phyloP scores from a whole-genome alignment of 2,888 invertebrate species.

The Cartodere bifasciata region DNA sequence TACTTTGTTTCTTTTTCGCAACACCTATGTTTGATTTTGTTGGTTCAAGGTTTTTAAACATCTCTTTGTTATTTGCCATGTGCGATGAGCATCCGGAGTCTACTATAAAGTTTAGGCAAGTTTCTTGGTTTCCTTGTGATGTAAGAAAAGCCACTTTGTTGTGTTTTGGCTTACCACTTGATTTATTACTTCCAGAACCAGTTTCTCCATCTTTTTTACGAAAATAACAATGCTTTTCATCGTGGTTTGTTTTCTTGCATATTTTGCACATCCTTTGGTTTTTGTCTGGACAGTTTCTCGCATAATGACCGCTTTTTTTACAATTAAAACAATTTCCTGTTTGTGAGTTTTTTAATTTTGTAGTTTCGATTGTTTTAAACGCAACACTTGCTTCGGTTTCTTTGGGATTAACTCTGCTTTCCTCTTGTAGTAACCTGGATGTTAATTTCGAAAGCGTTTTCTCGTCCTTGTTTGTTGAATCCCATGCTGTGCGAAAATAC shows the following conservation, averaged over 20 bases:
- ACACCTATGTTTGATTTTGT: neutral
- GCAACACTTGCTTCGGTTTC: constrained; percentile 6
- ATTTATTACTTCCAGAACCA: no score
- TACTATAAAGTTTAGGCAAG: neutral
- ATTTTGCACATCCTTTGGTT: constrained; percentile 1
- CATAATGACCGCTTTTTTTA: no score
- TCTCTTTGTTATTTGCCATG: neutral
- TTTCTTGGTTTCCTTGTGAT: neutral
- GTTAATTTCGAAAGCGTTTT: constrained; percentile 11
- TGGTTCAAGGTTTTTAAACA: neutral
- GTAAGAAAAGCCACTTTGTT: constrained; percentile 1
- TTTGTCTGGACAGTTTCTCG: no score
- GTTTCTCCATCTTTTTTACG: neutral
- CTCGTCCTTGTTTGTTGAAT: constrained; percentile 9
- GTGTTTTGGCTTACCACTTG: no score
- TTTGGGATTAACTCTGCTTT: constrained; percentile 4
- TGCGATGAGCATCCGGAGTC: constrained; percentile 4
- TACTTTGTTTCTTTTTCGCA: constrained; percentile 2
- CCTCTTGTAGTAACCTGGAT: constrained; percentile 9
- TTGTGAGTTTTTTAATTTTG: no score
- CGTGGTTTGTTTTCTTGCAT: constrained; percentile 2
- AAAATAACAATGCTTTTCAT: neutral
- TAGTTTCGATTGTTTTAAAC: constrained; percentile 5
- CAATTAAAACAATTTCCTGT: no score
- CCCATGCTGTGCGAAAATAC: constrained; percentile 13